Base-by-base conservation (phyloP, 1,140 invertebrate species). In the Zophobas morio region DNA sequence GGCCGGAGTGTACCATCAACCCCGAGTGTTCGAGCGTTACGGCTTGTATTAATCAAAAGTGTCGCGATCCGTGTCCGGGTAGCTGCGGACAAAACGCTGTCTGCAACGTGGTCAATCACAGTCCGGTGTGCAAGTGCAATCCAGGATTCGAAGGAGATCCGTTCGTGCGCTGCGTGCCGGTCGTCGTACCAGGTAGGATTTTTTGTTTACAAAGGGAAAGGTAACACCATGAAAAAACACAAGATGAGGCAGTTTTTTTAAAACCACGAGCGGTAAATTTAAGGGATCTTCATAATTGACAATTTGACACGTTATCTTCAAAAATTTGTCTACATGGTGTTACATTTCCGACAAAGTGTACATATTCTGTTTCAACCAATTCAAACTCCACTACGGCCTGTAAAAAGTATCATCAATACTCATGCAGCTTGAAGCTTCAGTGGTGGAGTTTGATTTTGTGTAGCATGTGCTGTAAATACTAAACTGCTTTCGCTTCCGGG, bases 61-160 rank as follows among this genome's bases (percentile, higher is more conserved):
- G 95, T 84, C 90, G 87, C 82, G 94, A 96, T 86, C 95, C 95
- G 33, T 96, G 95, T 83, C 93, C 94, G 6, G 94, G 94, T 35
- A 94, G 94, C 1, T 97, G 96, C 84, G 96, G 95, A 37, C 88
- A 92, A 32, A 95, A 96, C 84, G 94, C 95, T 0, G 89, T 91
- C 75, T 97, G 96, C 83, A 91, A 90, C 78, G 93, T 96, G 33
- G 90, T 93, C 8, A 94, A 94, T 82, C 95, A 97, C 84, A 91
- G 93, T 79, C 93, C 95, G 0, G 88, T 95, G 35, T 97, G 96
- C 84, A 90, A 90, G 53, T 97, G 96, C 83, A 89, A 91, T 70
- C 88, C 90, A 32, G 95, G 94, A 32, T 95, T 90, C 84, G 93
- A 92, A 32, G 95, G 95, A 70, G 93, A 96, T 90, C 94, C 95